Base-by-base conservation (phyloP, 2,888 invertebrate species). In the Diarsia rubi region DNA sequence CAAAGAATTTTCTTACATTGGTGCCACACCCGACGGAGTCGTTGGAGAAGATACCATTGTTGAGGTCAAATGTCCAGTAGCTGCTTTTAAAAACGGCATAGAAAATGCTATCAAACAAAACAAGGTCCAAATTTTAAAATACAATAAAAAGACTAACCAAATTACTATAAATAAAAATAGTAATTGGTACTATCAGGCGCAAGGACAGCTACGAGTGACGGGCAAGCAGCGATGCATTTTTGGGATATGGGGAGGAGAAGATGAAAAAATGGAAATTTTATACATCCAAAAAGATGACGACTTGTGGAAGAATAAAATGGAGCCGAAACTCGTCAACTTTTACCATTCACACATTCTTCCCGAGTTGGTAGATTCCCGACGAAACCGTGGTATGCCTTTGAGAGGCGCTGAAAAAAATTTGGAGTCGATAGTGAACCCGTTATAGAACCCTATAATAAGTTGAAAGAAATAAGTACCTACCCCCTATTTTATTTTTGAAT, bases 41-140 rank as follows among this genome's bases (percentile, higher is more conserved):
- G 67, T 67, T 2, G 42, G 52, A 68, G 54, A 68, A 11, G 0
- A 68, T 68, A 57, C 54, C 44, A 68, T 68, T 0, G 1, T 57
- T 44, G 67, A 68, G 21, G 54, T 68, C 42, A 68, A 68, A 68
- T 68, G 67, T 3, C 67, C 67, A 44, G 54, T 67, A 16, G 66
- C 66, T 37, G 66, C 66, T 9, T 66, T 0, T 16, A 66, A 66
- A 66, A 49, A 66, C n/a, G 66, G 66, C n/a, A 66, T 66, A 52
- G 66, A 66, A n/a, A 66, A 52, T 66, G 66, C 66, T 37, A 37
- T 37, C 9, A 66, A 66, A 66, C 0, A 66, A 2, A 66, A 52
- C 9, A 66, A 52, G 49, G 52, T 67, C 11, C 52, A 52, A 52
- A 52, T 52, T 52, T 11, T 52, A 52, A 52, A 52, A 52, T 64